Base-by-base conservation (phyloP, 2,113 vertebrate species). In the Mystacornis crossleyi region DNA sequence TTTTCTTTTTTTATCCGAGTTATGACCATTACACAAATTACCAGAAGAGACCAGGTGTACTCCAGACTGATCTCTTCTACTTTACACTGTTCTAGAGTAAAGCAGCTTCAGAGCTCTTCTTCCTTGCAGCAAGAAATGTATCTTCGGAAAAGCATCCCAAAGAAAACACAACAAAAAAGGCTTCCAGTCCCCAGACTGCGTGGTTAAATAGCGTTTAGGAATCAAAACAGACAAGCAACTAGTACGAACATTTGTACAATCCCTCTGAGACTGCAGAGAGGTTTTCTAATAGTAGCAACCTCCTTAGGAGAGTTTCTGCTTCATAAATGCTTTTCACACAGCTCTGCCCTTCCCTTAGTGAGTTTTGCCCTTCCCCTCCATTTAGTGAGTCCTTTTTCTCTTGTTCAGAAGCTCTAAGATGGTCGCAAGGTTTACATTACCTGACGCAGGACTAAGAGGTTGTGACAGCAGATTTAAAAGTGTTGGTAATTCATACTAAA, bases 211-310 rank as follows among this genome's bases (percentile, higher is more conserved):
- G 89, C 29, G 1, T 93, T 95, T 84, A 89, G 86, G 78, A 94
- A 89, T 96, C 87, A 96, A 95, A 96, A 69, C 87, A 95, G 89
- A 75, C 89, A 95, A 91, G 84, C 58, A 91, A 80, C 53, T 93
- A 87, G 81, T 94, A 89, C 0, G 4, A 91, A 94, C 81, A 91
- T 94, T 91, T 91, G 62, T 94, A 95, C 86, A 89, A 65, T 43
- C 70, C 78, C 89, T 87, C 21, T 1, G 74, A 95, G 91, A 77
- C 75, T 3, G 17, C 69, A 91, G 61, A 93, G 65, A 87, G 77
- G 47, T 79, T 96, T 96, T 91, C 78, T 91, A 88, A 81, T 60
- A 81, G 92, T 90, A 92, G 53, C 91, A 96, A 61, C 40, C 25
- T 85, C 78, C 92, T 96, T 82, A 96, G 78, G 45, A 93, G 57